A percentile compares a stretch with the other conserved stretches of the same genome.
These are phyloP conservation scores for Choristoneura fumiferana DNA, from an alignment of 1,140 invertebrate genomes.

Conservation along the genomic window DNA sequence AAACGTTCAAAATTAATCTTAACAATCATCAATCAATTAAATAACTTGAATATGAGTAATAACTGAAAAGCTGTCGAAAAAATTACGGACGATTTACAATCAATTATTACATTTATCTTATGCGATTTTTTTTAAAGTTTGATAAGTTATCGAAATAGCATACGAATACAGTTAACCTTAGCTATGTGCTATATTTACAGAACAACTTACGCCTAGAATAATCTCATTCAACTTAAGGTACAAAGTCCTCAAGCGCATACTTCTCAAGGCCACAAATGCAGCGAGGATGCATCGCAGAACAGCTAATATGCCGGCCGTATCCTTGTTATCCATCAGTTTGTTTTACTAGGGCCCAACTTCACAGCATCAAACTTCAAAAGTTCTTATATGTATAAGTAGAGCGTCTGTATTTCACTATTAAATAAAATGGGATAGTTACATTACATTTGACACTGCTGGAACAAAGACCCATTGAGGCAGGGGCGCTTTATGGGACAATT, in stretches of 20 bases:
- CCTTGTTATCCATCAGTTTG: no score
- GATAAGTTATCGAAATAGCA: constrained; percentile 45
- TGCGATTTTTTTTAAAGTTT: constrained; percentile 36
- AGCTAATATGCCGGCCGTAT: no score
- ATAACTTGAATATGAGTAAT: constrained; percentile 22
- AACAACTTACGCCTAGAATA: constrained; percentile 61
- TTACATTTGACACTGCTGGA: no score
- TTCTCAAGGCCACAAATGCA: constrained; percentile 59
- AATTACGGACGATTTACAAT: constrained; percentile 31
- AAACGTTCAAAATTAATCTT: background rate
- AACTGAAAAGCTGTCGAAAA: constrained; percentile 47
- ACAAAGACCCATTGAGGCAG: no score
- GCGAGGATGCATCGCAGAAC: background rate
- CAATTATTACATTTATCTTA: constrained; percentile 25
- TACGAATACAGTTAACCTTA: constrained; percentile 47
- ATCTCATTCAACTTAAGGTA: constrained; percentile 68
- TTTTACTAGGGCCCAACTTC: no score
- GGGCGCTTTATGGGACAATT: no score
- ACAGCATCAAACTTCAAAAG: no score
- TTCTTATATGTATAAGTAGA: no score
- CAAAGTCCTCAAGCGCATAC: constrained; percentile 33
- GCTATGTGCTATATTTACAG: constrained; percentile 58
- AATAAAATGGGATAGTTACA: no score
- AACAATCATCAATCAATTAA: background rate
- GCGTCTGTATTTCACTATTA: no score